Percentiles rank a stretch among this genome's conserved stretches.
phyloP scores from a whole-genome alignment of 1,140 invertebrate species.

The Ruditapes philippinarum region DNA sequence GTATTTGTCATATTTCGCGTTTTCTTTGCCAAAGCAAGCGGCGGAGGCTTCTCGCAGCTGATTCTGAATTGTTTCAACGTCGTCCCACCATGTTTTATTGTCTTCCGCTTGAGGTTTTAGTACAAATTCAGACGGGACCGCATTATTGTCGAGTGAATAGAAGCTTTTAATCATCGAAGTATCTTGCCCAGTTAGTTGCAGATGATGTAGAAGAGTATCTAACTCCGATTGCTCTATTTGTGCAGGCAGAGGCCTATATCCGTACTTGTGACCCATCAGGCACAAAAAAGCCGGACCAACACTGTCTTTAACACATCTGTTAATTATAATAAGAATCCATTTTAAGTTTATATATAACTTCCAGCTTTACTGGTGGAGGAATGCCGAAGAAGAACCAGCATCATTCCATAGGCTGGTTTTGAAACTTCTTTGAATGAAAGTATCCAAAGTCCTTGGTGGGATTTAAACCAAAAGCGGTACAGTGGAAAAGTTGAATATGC shows the following conservation, averaged over 20 bases:
- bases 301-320: constrained; percentile 57
- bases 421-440: no score
- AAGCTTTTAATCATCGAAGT: constrained; percentile 20
- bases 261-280: constrained; percentile 56
- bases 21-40: constrained; percentile 8
- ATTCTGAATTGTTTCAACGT: constrained; percentile 25
- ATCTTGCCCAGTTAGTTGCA: constrained; percentile 39
- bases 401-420: no score
- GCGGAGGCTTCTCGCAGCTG: constrained; percentile 32
- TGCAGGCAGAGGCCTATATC: constrained; percentile 39
- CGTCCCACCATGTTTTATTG: constrained; percentile 44
- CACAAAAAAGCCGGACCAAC: constrained; percentile 55
- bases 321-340: no score
- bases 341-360: no score
- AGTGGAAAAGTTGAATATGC: no score
- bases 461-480: no score
- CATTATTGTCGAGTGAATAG: constrained; percentile 49
- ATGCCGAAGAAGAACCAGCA: no score
- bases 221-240: constrained; percentile 46
- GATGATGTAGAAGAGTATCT: constrained; percentile 8
- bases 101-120: constrained; percentile 36
- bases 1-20: constrained; percentile 36
- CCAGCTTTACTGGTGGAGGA: no score
- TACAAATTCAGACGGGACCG: constrained; percentile 42
- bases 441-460: no score